Conservation (phyloP, 2,888 invertebrate genomes). For the Lamellibrachia satsuma region DNA sequence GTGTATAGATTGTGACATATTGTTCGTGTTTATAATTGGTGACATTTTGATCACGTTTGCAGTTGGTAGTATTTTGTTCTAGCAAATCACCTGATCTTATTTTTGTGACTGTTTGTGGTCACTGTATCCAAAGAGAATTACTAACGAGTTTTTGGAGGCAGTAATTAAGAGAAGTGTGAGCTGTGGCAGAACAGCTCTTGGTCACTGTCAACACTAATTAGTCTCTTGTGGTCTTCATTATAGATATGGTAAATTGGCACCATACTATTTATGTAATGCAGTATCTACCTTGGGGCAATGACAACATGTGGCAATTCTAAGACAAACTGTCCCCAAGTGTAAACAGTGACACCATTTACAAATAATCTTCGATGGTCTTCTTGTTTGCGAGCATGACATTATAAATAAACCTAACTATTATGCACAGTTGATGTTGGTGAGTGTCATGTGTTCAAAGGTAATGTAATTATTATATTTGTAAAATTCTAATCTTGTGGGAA, state of each 20-base stretch:
- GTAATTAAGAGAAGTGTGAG: background rate
- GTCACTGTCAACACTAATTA: background rate
- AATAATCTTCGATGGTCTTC: no score
- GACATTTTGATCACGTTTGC: background rate
- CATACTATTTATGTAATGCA: background rate
- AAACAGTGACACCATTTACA: no score
- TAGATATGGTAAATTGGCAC: background rate
- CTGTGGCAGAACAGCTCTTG: background rate
- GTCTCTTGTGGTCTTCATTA: background rate
- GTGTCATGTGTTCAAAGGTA: no score
- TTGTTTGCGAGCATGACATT: no score
- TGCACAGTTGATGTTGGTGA: no score
- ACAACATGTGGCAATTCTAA: background rate
- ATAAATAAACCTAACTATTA: no score
- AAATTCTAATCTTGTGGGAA: no score
- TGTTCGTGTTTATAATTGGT: no score
- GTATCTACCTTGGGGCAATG: background rate
- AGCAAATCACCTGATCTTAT: background rate
- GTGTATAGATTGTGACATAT: no score
- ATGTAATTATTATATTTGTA: no score
- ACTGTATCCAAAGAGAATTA: background rate
- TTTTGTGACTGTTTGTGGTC: background rate
- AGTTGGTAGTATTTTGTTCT: background rate
- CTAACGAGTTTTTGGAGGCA: background rate
- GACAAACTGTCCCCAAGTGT: background rate